Evolutionary conservation across 2,113 vertebrate species (phyloP).

Genomic region (Rhodinocichla rosea): DNA sequence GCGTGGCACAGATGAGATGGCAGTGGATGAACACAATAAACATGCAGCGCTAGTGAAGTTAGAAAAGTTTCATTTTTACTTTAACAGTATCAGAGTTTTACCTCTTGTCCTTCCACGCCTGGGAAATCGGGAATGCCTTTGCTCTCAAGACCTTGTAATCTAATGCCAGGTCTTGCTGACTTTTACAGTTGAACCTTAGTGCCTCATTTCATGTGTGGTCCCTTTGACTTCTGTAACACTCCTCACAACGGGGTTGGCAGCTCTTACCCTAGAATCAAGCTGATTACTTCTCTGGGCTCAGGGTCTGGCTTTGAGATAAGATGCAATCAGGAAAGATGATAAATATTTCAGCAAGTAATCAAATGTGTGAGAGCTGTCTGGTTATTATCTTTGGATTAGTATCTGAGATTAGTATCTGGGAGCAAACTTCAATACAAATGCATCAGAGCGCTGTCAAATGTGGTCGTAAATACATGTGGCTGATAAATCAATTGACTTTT

Average conservation of each 20-base stretch:
- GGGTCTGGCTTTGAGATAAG: constrained; percentile 10
- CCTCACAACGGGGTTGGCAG: not conserved
- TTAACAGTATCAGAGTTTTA: not conserved
- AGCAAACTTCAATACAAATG: not conserved
- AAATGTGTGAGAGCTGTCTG: not conserved
- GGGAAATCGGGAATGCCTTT: constrained; percentile 18
- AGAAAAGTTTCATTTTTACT: not conserved
- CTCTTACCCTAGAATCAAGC: not conserved
- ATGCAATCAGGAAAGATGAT: not conserved
- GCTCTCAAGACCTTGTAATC: constrained; percentile 33
- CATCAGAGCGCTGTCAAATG: not conserved
- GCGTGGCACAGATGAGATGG: not conserved
- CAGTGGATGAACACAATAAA: not conserved
- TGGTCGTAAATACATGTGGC: not conserved
- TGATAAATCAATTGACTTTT: not conserved
- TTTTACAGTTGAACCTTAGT: not conserved
- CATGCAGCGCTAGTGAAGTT: not conserved
- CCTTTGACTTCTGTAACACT: not conserved
- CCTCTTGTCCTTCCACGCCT: not conserved
- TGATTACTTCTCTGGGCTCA: not conserved
- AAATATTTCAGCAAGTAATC: not conserved
- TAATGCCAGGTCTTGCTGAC: constrained; percentile 19
- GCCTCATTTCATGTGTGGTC: constrained; percentile 36
- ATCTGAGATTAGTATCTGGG: not conserved
- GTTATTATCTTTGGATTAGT: constrained; percentile 23